These are phyloP conservation scores for Latrodectus hesperus DNA, from an alignment of 2,888 invertebrate species.

Conservation along the genomic window DNA sequence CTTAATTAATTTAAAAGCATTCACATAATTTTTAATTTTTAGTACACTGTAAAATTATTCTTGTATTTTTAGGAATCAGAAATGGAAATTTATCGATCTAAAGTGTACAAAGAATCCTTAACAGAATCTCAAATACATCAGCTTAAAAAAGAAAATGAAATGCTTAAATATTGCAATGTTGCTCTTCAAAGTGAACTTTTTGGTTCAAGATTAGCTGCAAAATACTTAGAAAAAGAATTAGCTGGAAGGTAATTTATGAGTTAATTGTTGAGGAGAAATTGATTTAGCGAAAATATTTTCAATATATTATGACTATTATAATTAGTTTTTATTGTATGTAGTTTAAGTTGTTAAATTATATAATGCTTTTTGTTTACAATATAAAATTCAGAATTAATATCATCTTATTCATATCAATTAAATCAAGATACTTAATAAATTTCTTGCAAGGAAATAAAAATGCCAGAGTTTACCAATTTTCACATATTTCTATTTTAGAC, in stretches of 20 bases:
- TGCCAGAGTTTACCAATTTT: no score
- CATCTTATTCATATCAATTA: no score
- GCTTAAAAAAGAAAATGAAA: conserved; percentile 81
- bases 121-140: conserved; percentile 74
- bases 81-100: conserved; percentile 74
- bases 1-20: no score
- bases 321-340: not conserved
- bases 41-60: no score
- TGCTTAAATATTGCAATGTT: conserved; percentile 82
- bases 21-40: no score
- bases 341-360: not conserved
- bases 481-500: no score
- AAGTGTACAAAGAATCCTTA: conserved; percentile 76
- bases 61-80: conserved; percentile 76
- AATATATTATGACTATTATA: not conserved
- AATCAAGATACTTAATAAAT: no score
- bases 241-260: conserved; percentile 78
- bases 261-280: not conserved
- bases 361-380: no score
- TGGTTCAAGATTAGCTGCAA: conserved; percentile 88
- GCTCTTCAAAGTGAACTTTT: conserved; percentile 87
- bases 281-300: not conserved
- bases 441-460: no score
- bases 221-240: conserved; percentile 89
- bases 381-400: no score